Evolutionary conservation across 2,888 invertebrate species (phyloP), one percentile per base, ranked within the genome.

Genomic region (Drosophila percnosoma): DNA sequence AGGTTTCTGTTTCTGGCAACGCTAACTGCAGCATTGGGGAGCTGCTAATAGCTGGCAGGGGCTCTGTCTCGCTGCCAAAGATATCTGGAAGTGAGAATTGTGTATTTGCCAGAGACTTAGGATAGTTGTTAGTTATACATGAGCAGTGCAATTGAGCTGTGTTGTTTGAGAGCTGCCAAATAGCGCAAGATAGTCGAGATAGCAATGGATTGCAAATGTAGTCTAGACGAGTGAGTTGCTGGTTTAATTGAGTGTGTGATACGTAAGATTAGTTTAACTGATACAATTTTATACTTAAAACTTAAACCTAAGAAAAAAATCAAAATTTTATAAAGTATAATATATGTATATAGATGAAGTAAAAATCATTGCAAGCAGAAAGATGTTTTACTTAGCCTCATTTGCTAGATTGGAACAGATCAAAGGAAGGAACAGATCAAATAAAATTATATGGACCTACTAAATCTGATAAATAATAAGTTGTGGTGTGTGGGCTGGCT

Each of bases 1-100:
- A 55, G 77, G 68, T 76, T 79, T 78, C 54, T 45, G 57, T 42
- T 57, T 42, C 42, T 77, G 77, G 71, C 75, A 63, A 36, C 66
- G 67, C 48, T 57, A 29, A 51, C 61, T 57, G 72, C 72, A 53
- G 27, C 68, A 40, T 51, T 53, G 59, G 70, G 73, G 64, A 68
- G 57, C 64, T 59, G 49, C 70, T 76, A 79, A 80, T 80, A 76
- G 69, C 55, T 64, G 61, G 65, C 33, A 48, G 36, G 73, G 78
- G 54, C 8, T 31, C 15, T 38, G 48, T 15, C 21, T 29, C 18
- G 29, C 31, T 68, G 69, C 62, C 68, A 73, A 55, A 31, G 45
- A 48, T 62, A 70, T 69, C 36, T 11, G 38, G 18, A 29, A 18
- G 33, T 57, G 51, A 54, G 60, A 68, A 70, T 70, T 60, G 31